Conservation (phyloP, 2,888 invertebrate genomes). For the Hoplodrina blanda region DNA sequence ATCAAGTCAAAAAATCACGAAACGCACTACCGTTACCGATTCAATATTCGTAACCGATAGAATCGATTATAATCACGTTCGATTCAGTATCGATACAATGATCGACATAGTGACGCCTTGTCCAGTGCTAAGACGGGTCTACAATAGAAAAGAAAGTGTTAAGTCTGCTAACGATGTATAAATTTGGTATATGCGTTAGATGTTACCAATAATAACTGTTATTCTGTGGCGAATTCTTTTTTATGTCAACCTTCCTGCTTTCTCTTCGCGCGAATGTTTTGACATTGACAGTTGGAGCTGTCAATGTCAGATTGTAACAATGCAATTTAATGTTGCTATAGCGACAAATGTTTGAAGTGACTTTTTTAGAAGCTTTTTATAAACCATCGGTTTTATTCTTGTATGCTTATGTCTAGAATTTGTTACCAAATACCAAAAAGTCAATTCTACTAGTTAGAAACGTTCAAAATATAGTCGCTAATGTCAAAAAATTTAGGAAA, state of each 20-base stretch:
- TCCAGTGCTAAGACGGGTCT: slow-evolving; percentile 75
- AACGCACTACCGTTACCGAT: slow-evolving; percentile 74
- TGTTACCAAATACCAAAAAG: neutral
- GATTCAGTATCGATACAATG: slow-evolving; percentile 82
- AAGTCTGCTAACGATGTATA: slow-evolving; percentile 81
- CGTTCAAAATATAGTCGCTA: too few species aligned
- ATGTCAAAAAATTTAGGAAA: too few species aligned
- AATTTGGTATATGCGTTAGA: slow-evolving; percentile 75
- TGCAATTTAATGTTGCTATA: slow-evolving; percentile 18
- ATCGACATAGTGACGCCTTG: slow-evolving; percentile 85
- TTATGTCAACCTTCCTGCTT: slow-evolving; percentile 61
- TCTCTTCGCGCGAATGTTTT: slow-evolving; percentile 58
- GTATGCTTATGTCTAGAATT: slow-evolving; percentile 13
- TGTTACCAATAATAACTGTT: slow-evolving; percentile 67
- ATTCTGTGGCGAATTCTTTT: slow-evolving; percentile 70
- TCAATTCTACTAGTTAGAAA: too few species aligned
- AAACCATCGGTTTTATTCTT: neutral
- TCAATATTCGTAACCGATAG: slow-evolving; percentile 76
- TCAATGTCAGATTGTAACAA: slow-evolving; percentile 50
- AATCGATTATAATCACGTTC: slow-evolving; percentile 83
- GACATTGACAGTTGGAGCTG: slow-evolving; percentile 53
- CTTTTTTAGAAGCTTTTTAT: neutral
- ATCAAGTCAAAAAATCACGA: slow-evolving; percentile 78
- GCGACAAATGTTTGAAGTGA: slow-evolving; percentile 14
- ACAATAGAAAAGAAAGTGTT: slow-evolving; percentile 88